Evolutionary conservation across 2,797 vertebrate species (phyloP).

Genomic region (Etheostoma nigrum): DNA sequence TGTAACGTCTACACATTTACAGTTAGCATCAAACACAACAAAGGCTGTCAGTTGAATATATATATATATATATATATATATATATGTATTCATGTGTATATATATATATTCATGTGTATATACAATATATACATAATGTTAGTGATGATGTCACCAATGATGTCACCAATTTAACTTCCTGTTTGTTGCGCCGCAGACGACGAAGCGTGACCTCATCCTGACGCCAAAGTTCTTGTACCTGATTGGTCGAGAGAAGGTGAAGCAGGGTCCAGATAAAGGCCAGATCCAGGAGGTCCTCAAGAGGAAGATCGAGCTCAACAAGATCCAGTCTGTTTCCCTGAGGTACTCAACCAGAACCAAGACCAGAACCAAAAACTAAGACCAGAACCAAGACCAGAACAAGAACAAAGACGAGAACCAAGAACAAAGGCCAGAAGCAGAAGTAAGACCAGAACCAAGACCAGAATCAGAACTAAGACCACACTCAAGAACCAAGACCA

Average conservation of each 20-base stretch:
- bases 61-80: too few species aligned
- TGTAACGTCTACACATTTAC: too few species aligned
- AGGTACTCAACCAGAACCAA: conserved; percentile 76
- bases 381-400: background rate
- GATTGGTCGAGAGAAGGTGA: conserved; percentile 90
- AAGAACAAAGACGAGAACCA: background rate
- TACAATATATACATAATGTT: too few species aligned
- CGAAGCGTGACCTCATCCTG: conserved; percentile 88
- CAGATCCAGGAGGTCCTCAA: conserved; percentile 88
- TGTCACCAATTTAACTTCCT: too few species aligned
- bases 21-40: too few species aligned
- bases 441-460: too few species aligned
- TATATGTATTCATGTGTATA: too few species aligned
- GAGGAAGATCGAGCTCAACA: conserved; percentile 86
- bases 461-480: background rate
- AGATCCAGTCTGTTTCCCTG: conserved; percentile 87
- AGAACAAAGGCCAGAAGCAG: background rate
- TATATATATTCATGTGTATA: too few species aligned
- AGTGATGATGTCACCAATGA: too few species aligned
- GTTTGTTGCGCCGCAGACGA: conserved; percentile 63
- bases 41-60: too few species aligned
- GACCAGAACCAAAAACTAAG: background rate
- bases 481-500: background rate
- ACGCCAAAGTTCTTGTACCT: conserved; percentile 88
- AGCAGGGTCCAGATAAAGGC: conserved; percentile 89